Conservation (phyloP, 2,888 invertebrate genomes). For the Caenorhabditis plicata region DNA sequence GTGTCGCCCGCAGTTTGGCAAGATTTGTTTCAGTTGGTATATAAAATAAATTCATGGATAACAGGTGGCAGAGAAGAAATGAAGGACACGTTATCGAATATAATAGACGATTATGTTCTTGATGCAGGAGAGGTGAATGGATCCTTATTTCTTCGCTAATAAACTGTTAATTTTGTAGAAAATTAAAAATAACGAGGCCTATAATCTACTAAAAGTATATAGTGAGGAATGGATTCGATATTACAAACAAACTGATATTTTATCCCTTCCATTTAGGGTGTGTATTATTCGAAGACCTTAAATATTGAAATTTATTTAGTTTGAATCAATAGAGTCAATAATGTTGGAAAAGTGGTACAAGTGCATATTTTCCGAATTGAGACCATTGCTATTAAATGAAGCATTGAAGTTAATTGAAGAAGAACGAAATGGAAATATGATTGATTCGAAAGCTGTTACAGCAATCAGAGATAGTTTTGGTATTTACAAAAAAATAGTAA, state of each 20-base stretch:
- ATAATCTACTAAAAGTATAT: slow-evolving; percentile 90
- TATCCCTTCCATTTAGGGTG: slow-evolving; percentile 62
- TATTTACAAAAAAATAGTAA: slow-evolving; percentile 67
- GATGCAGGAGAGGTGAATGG: slow-evolving; percentile 42
- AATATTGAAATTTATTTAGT: too few relatives aligned
- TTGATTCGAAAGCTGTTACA: slow-evolving; percentile 94
- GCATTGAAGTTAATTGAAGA: slow-evolving; percentile 96
- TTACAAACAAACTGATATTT: slow-evolving; percentile 92
- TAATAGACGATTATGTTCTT: slow-evolving; percentile 47
- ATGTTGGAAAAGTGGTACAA: slow-evolving; percentile 99
- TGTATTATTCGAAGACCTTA: too few relatives aligned
- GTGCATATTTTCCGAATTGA: slow-evolving; percentile 92
- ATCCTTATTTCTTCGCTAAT: not conserved
- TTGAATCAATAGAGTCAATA: slow-evolving; percentile 7
- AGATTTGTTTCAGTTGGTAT: slow-evolving; percentile 73
- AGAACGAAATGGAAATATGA: slow-evolving; percentile 94
- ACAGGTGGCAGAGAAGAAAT: slow-evolving; percentile 76
- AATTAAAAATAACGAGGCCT: slow-evolving; percentile 87
- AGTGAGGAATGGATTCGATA: slow-evolving; percentile 97
- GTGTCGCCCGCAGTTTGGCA: slow-evolving; percentile 96
- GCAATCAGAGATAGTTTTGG: slow-evolving; percentile 96
- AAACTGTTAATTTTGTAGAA: slow-evolving; percentile 68
- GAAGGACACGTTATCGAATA: slow-evolving; percentile 29
- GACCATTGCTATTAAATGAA: slow-evolving; percentile 83
- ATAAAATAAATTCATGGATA: slow-evolving; percentile 94